These are phyloP conservation scores for Synanthedon vespiformis DNA, from an alignment of 2,888 invertebrate species.

Conservation along the genomic window DNA sequence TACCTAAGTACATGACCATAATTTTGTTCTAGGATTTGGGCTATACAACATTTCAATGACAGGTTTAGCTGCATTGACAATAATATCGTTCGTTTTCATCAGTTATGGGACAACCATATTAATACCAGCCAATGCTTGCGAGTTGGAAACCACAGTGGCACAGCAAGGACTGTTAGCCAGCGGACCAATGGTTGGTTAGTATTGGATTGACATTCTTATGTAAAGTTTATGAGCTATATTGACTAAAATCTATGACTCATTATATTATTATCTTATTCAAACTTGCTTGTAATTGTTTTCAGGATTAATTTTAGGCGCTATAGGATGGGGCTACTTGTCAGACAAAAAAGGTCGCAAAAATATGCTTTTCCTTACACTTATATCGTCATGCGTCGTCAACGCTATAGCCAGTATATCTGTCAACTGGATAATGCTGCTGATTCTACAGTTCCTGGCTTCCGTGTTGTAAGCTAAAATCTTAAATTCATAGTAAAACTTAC, in stretches of 20 bases:
- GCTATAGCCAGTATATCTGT: conserved; percentile 42
- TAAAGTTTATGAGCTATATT: too few relatives aligned
- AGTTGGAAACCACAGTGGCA: conserved; percentile 15
- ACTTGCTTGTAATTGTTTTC: conserved; percentile 1
- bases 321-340: conserved; percentile 47
- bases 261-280: not conserved
- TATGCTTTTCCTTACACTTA: conserved; percentile 34
- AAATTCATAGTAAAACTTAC: not conserved
- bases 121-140: conserved; percentile 7
- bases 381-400: conserved; percentile 26
- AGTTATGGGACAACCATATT: conserved; percentile 1
- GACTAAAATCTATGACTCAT: too few relatives aligned
- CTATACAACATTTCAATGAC: conserved; percentile 2
- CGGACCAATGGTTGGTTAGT: conserved; percentile 2
- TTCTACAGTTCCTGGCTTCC: conserved; percentile 36
- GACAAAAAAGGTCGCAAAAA: conserved; percentile 40
- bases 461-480: conserved; percentile 31
- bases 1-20: conserved; percentile 2
- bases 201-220: not conserved
- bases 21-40: conserved; percentile 25
- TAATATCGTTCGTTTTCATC: not conserved
- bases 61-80: not conserved
- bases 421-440: conserved; percentile 51
- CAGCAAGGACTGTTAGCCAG: conserved; percentile 4
- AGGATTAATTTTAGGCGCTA: conserved; percentile 38